These are phyloP conservation scores for Cyrtonyx montezumae DNA, from an alignment of 2,113 vertebrate species.

Conservation along the genomic window DNA sequence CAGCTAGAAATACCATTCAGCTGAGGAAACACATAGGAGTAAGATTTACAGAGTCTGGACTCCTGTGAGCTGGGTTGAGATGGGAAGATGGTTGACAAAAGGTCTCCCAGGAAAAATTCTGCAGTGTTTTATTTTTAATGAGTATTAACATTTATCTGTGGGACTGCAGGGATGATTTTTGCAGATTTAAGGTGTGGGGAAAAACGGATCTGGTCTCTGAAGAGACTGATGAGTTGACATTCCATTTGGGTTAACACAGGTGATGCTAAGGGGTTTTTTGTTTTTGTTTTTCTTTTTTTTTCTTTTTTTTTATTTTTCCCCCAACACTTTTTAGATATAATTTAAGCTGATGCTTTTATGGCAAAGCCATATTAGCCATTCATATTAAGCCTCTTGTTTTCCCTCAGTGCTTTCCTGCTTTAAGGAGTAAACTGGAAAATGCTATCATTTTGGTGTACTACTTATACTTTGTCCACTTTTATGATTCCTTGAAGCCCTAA, in stretches of 20 bases:
- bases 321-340: neutral
- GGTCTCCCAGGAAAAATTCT: neutral
- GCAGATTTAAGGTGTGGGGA: neutral
- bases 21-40: neutral
- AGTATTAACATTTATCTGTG: neutral
- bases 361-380: neutral
- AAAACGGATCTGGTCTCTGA: neutral
- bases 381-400: neutral
- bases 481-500: constrained; percentile 16
- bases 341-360: neutral
- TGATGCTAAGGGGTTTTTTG: neutral
- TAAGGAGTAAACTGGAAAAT: neutral
- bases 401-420: neutral
- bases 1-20: neutral
- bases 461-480: neutral
- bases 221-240: neutral
- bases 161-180: neutral
- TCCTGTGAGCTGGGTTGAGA: neutral
- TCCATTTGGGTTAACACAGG: neutral
- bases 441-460: neutral
- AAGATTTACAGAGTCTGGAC: neutral
- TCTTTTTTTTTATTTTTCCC: neutral
- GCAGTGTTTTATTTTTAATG: neutral
- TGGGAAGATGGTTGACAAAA: neutral
- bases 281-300: too few relatives aligned